Base-by-base conservation (phyloP, 2,113 vertebrate genomes). In the Myotis lucifugus region DNA sequence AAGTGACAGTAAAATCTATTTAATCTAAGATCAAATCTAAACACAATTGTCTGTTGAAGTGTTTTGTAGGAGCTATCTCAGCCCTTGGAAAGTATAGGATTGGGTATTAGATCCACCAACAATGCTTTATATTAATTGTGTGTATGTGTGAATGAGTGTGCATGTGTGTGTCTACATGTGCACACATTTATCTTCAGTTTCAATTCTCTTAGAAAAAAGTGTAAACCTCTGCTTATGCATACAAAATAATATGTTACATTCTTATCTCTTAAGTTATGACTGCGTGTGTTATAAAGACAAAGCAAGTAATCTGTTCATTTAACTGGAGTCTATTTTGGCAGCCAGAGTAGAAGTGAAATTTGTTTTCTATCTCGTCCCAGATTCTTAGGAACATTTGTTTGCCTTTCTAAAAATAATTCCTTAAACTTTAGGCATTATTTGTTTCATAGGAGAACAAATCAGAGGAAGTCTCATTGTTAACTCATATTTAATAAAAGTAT, bases 1-100 rank as follows among this genome's bases (percentile, higher is more conserved):
- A 76, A 76, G 64, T 95, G 78, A 89, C 12, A 84, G 74, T 70
- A 91, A 84, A 97, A 95, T 86, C 77, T 88, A 61, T 83, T 76
- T 79, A 82, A 88, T 95, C 82, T 91, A 32, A 69, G 4, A 85
- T 74, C 18, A 95, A 85, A 90, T 95, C 46, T 88, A 83, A 84
- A 91, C 64, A 88, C 1, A 0, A 9, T 70, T 70, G 11, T 70
- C 61, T 85, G 54, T 52, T 90, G 27, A 73, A 89, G 64, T 61
- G 34, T 14, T 91, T 91, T 42, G 5, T 32, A 32, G 52, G 3
- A 56, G 3, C 46, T 85, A 14, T 67, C 17, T 81, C 48, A 61
- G 29, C 40, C 25, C 18, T 76, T 79, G 48, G 37, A 73, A 89
- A 66, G 13, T 89, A 56, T 2, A 89, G 9, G 3, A 32, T 13